A percentile compares a stretch with the other conserved stretches of the same genome.
Conservation (phyloP, 2,113 vertebrate species). For the Marcusenius ussheri region DNA sequence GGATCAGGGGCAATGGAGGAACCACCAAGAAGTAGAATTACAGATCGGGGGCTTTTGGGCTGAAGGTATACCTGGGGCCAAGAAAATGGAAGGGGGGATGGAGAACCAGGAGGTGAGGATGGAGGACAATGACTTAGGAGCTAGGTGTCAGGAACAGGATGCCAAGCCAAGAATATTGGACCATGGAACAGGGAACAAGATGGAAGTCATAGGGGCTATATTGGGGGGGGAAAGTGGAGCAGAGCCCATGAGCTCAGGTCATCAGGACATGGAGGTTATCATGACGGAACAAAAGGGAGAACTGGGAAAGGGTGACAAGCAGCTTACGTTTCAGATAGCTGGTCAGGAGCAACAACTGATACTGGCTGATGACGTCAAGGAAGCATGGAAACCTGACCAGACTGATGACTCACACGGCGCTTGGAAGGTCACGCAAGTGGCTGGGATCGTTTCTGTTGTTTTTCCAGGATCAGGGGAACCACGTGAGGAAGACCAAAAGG, state of each 20-base stretch:
- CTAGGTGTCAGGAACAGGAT: not conserved
- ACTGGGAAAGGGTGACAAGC: not conserved
- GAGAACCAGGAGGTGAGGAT: constrained; percentile 47
- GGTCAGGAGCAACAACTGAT: not conserved
- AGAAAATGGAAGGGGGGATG: not conserved
- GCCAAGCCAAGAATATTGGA: not conserved
- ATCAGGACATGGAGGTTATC: not conserved
- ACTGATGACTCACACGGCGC: not conserved
- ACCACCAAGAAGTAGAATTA: not conserved
- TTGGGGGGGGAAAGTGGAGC: not conserved
- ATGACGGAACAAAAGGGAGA: not conserved
- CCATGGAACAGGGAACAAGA: not conserved
- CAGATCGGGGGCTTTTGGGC: not conserved
- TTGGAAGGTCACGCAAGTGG: not conserved
- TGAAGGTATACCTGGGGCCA: not conserved
- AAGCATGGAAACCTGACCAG: not conserved
- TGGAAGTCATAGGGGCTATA: not conserved
- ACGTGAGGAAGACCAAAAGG: not conserved
- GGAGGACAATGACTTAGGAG: constrained; percentile 21
- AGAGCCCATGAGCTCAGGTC: not conserved
- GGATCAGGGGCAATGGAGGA: not conserved
- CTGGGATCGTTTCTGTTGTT: not conserved
- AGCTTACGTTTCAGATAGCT: not conserved
- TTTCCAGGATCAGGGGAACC: not conserved
- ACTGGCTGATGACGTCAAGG: not conserved